Evolutionary conservation across 2,797 vertebrate species (phyloP).

Genomic region (Podarcis lilfordi): DNA sequence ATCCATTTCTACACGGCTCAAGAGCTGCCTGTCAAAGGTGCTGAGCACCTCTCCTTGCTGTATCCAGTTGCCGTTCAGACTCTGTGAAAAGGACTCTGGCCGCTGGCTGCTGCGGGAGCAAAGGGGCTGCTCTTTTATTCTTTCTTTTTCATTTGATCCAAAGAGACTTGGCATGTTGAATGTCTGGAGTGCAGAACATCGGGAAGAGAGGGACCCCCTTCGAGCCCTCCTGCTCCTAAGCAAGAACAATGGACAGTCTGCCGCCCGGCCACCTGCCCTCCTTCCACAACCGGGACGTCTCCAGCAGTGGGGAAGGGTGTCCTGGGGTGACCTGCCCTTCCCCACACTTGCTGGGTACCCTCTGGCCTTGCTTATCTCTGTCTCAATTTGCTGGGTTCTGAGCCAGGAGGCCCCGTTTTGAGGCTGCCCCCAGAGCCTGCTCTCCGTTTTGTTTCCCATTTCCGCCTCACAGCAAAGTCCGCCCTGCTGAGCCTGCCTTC

Average conservation of each 20-base stretch:
- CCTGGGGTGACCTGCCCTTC: not conserved
- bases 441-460: not conserved
- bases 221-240: not conserved
- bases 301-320: accelerated
- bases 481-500: not conserved
- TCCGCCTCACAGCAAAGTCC: too few species aligned
- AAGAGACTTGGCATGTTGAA: not conserved
- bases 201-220: accelerated
- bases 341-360: too few species aligned
- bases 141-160: not conserved
- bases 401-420: not conserved
- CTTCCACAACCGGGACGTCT: accelerated
- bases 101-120: accelerated
- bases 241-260: too few species aligned
- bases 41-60: conserved; percentile 88
- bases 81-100: conserved; percentile 71
- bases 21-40: conserved; percentile 89
- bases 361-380: not conserved
- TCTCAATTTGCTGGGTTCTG: not conserved
- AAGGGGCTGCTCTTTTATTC: too few species aligned
- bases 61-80: conserved; percentile 88
- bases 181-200: accelerated
- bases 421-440: too few species aligned
- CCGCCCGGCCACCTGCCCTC: not conserved
- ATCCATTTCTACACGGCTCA: conserved; percentile 89